A percentile compares a stretch with the other conserved stretches of the same genome.
These are phyloP conservation scores for Denticeps clupeoides DNA, from an alignment of 2,797 vertebrate genomes.

Conservation along the genomic window DNA sequence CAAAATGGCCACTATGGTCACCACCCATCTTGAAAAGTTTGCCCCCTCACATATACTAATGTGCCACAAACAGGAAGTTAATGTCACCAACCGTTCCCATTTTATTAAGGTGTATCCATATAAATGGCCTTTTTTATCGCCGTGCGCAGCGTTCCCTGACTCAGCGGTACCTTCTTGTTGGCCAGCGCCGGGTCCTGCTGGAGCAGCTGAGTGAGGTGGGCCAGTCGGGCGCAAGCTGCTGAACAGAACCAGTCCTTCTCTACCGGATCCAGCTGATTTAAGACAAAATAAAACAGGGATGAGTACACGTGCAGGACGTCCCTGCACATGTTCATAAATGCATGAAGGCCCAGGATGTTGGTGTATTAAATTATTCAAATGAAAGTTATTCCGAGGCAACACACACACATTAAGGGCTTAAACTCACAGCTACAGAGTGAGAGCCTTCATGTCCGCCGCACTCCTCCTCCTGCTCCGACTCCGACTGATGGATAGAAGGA, in stretches of 20 bases:
- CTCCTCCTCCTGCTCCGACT: slow-evolving; percentile 64
- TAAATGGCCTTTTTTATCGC: too few species aligned
- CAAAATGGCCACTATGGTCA: too few species aligned
- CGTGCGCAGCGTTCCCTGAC: too few species aligned
- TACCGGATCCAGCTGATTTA: slow-evolving; percentile 57
- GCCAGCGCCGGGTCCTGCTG: slow-evolving; percentile 58
- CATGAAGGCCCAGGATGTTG: neutral
- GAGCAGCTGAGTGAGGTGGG: slow-evolving; percentile 60
- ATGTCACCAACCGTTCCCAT: too few species aligned
- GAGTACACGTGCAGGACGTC: neutral
- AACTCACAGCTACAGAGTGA: slow-evolving; percentile 57
- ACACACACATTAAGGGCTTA: neutral
- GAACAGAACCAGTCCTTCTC: slow-evolving; percentile 73
- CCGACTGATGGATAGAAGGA: slow-evolving; percentile 41
- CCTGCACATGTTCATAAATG: too few species aligned
- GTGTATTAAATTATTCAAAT: slow-evolving; percentile 32
- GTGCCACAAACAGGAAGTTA: too few species aligned
- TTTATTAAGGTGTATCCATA: too few species aligned
- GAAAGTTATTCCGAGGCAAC: slow-evolving; percentile 20
- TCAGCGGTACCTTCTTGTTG: slow-evolving; percentile 63
- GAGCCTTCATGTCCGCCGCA: slow-evolving; percentile 51
- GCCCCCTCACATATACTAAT: too few species aligned
- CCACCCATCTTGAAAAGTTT: too few species aligned
- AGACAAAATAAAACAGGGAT: neutral
- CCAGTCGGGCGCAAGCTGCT: slow-evolving; percentile 56